Base-by-base conservation (phyloP, 2,797 vertebrate species). In the Botia kubotai region DNA sequence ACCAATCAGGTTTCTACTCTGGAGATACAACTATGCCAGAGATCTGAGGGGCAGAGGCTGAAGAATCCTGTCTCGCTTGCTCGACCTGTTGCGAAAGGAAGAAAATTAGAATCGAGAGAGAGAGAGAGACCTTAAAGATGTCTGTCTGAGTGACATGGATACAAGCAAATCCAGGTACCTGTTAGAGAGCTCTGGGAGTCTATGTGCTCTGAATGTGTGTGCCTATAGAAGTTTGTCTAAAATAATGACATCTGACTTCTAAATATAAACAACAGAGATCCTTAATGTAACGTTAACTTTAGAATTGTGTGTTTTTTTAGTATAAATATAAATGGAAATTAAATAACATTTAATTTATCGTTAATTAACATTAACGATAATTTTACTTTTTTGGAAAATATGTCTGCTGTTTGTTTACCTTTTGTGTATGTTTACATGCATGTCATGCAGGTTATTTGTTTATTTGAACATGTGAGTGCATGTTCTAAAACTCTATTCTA, bases 111-210 rank as follows among this genome's bases (percentile, higher is more conserved):
- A 29, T 58, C 19, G 82, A 83, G 89, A 87, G 83, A 84, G 85
- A 62, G 1, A 88, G 84, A 83, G 86, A 26, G 90, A 90, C 75
- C 17, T 3, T 76, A 86, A 92, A 90, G 79, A 94, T 94, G 93
- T 87, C 80, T 81, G 83, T 65, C 79, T 90, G 85, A 92, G 88
- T 89, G 88, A 88, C 85, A 94, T 91, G 92, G 91, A 93, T 87
- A 52, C 86, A 79, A 67, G 52, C 67, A 90, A 90, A 83, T 80
- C 46, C 90, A 93, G 93, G 94, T 94, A 87, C 85, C 63, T 77
- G 26, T 52, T 68, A 11, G 58, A 3, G 0, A 26, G 19, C 8
- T 5, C 21, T 57, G 6, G 43, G 39, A 19, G 8, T 48, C 50
- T 2, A 12, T 53, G 19, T 16, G 39, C 39, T 43, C 39, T 43